A percentile compares a stretch with the other conserved stretches of the same genome.
These are phyloP conservation scores for Aromia moschata DNA, from an alignment of 2,888 invertebrate species.

Conservation along the genomic window DNA sequence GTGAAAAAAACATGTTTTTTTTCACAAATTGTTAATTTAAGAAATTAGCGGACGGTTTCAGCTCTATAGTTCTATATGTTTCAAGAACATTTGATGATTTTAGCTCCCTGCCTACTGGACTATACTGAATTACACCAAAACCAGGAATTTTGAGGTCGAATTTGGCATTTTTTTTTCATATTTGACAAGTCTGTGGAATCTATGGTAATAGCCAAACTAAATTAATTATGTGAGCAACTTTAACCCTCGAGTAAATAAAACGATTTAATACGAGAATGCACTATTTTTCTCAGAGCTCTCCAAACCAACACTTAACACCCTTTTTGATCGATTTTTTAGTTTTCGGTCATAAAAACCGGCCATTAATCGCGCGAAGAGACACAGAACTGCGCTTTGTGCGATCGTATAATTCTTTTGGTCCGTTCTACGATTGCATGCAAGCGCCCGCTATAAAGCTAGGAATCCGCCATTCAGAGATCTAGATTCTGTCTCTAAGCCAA, in stretches of 20 bases:
- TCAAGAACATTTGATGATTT: no score
- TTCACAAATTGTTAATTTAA: no score
- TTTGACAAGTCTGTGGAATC: no score
- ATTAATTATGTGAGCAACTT: slow-evolving; percentile 1
- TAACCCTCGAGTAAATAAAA: background rate
- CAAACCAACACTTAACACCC: slow-evolving; percentile 18
- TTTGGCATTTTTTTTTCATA: no score
- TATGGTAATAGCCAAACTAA: background rate
- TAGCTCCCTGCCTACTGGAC: no score
- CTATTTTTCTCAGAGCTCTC: background rate
- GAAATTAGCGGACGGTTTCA: no score
- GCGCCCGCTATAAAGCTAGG: background rate
- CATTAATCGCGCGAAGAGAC: slow-evolving; percentile 17
- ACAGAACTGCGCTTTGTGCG: background rate
- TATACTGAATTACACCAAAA: no score
- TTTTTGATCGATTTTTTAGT: slow-evolving; percentile 24
- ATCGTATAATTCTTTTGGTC: slow-evolving; percentile 8
- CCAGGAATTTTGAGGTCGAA: no score
- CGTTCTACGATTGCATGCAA: slow-evolving; percentile 6
- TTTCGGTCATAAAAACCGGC: slow-evolving; percentile 19
- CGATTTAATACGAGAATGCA: background rate
- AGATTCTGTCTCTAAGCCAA: background rate
- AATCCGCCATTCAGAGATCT: background rate
- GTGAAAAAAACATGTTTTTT: no score
- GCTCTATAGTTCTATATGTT: no score